Conservation (phyloP, 1,140 invertebrate species). For the Drosophila malerkotliana region DNA sequence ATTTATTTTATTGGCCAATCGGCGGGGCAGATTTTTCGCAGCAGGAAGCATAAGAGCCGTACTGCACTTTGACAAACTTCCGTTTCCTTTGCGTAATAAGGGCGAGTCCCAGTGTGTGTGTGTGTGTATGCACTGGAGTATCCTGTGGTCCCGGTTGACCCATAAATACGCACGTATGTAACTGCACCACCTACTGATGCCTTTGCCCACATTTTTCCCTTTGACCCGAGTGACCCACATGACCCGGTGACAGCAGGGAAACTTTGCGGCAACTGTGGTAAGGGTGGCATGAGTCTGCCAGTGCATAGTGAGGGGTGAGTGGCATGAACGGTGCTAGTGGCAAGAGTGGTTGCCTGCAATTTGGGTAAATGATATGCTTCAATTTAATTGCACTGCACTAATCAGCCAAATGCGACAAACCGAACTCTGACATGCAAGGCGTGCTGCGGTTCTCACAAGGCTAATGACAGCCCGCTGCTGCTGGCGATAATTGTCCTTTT, state of each 20-base stretch:
- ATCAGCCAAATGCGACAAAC: conserved; percentile 54
- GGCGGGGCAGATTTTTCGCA: background rate
- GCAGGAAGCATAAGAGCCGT: conserved; percentile 2
- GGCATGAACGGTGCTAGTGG: background rate
- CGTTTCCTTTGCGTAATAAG: background rate
- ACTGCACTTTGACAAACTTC: conserved; percentile 1
- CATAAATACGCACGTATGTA: conserved; percentile 36
- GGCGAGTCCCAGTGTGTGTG: conserved; percentile 10
- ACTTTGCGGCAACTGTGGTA: conserved; percentile 12
- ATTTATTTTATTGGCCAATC: background rate
- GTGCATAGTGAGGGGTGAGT: too few relatives aligned
- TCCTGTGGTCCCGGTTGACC: conserved; percentile 31
- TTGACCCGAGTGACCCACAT: conserved; percentile 25
- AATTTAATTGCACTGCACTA: conserved; percentile 50
- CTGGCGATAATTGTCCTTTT: conserved; percentile 5
- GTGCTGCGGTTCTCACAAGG: conserved; percentile 6
- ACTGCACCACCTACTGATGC: background rate
- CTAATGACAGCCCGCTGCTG: conserved; percentile 31
- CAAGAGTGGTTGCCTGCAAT: conserved; percentile 16
- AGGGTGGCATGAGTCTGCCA: background rate
- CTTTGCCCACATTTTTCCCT: background rate
- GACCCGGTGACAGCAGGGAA: background rate
- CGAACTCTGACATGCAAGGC: conserved; percentile 22
- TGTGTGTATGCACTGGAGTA: background rate
- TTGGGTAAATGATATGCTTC: conserved; percentile 55